phyloP scores from a whole-genome alignment of 2,113 vertebrate genomes.

The Ivindomyrus marchei region DNA sequence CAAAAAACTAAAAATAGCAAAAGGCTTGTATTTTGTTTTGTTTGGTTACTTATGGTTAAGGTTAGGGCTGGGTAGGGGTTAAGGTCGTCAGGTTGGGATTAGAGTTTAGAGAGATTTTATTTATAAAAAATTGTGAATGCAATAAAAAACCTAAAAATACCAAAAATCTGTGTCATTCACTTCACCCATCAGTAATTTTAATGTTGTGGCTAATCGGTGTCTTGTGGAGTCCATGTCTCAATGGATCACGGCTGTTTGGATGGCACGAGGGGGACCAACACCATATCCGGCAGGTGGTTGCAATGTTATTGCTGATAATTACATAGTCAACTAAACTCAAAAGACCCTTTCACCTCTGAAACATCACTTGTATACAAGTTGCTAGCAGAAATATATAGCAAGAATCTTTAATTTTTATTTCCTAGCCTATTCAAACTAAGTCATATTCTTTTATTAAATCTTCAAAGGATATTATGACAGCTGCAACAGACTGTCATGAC shows the following conservation, averaged over 20 bases:
- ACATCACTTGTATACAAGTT: neutral
- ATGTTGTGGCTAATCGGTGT: neutral
- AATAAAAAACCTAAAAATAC: neutral
- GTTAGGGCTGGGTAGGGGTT: too few species aligned
- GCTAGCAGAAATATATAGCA: neutral
- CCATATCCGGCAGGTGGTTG: neutral
- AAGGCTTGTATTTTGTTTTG: too few species aligned
- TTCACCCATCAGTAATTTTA: neutral
- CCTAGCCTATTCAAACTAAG: neutral
- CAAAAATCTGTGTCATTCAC: neutral
- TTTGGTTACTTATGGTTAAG: too few species aligned
- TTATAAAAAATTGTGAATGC: neutral
- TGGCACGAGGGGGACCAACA: neutral
- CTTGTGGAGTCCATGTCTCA: neutral
- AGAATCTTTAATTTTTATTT: neutral
- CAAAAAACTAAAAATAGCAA: too few species aligned
- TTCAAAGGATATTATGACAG: neutral
- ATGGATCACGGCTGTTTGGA: neutral
- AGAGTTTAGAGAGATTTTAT: too few species aligned
- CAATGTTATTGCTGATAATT: neutral
- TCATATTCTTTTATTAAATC: neutral
- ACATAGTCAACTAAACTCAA: neutral
- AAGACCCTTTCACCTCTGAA: neutral
- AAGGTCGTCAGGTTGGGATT: too few species aligned
- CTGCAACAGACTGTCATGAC: neutral